phyloP scores from a whole-genome alignment of 2,888 invertebrate genomes.

The Lycaena phlaeas region DNA sequence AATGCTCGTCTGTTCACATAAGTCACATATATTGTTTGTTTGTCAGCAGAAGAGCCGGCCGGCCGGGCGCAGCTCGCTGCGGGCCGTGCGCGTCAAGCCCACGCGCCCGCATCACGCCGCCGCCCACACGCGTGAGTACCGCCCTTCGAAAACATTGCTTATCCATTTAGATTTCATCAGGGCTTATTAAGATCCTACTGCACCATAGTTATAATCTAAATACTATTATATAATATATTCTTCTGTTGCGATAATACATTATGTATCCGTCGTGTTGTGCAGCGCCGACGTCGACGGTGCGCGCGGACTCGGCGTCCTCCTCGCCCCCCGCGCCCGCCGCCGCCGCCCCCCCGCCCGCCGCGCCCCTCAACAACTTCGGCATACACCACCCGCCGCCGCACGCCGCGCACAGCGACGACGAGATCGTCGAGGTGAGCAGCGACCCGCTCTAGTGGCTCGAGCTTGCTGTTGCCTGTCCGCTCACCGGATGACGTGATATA shows the following conservation, averaged over 20 bases:
- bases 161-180: no score
- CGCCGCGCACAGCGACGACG: constrained; percentile 38
- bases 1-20: no score
- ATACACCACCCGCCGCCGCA: constrained; percentile 45
- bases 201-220: no score
- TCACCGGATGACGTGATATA: not conserved
- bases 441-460: not conserved
- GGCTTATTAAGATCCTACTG: no score
- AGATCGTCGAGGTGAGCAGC: constrained; percentile 51
- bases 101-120: constrained; percentile 27
- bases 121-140: constrained; percentile 35
- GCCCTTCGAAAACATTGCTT: no score
- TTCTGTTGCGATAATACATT: no score
- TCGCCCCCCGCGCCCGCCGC: constrained; percentile 20
- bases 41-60: constrained; percentile 30
- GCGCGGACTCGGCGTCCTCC: constrained; percentile 28
- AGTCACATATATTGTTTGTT: no score
- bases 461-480: not conserved
- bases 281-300: constrained; percentile 31
- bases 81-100: constrained; percentile 79
- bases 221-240: no score
- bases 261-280: constrained; percentile 9
- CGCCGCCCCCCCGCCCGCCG: constrained; percentile 27
- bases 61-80: constrained; percentile 46
- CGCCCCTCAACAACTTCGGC: constrained; percentile 47